phyloP scores from a whole-genome alignment of 1,140 invertebrate genomes.

The Eriosoma lanigerum region DNA sequence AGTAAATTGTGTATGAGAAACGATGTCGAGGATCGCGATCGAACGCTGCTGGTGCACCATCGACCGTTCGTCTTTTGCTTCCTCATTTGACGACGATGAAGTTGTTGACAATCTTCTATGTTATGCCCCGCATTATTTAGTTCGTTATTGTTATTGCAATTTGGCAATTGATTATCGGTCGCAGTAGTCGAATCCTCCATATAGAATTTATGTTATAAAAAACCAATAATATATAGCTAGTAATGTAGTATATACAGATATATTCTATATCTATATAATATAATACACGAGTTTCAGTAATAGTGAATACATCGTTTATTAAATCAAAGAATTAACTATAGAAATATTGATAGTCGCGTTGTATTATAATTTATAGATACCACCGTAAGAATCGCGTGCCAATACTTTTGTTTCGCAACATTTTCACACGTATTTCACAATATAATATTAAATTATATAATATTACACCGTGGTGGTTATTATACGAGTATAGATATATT shows the following conservation, averaged over 20 bases:
- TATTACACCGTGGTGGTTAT: not conserved
- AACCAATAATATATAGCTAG: too few species aligned
- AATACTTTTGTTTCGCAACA: constrained; percentile 38
- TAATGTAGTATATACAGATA: too few species aligned
- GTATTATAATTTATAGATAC: not conserved
- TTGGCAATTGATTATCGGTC: not conserved
- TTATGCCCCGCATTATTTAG: not conserved
- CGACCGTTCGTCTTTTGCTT: not conserved
- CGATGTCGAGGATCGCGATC: constrained; percentile 28
- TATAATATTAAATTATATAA: constrained; percentile 15
- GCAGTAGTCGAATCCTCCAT: constrained; percentile 26
- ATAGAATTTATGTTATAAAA: not conserved
- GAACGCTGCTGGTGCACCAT: constrained; percentile 20
- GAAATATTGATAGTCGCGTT: too few species aligned
- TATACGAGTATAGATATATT: not conserved
- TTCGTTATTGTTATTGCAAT: not conserved
- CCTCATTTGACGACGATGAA: not conserved
- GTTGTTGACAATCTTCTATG: not conserved
- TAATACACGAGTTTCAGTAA: constrained; percentile 1
- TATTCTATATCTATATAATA: not conserved
- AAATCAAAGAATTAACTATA: not conserved
- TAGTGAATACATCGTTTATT: not conserved
- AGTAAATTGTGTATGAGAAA: constrained; percentile 43
- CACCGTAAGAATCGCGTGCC: constrained; percentile 41
- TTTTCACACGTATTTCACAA: constrained; percentile 42